phyloP scores from a whole-genome alignment of 2,113 vertebrate species.

The Callorhinus ursinus region DNA sequence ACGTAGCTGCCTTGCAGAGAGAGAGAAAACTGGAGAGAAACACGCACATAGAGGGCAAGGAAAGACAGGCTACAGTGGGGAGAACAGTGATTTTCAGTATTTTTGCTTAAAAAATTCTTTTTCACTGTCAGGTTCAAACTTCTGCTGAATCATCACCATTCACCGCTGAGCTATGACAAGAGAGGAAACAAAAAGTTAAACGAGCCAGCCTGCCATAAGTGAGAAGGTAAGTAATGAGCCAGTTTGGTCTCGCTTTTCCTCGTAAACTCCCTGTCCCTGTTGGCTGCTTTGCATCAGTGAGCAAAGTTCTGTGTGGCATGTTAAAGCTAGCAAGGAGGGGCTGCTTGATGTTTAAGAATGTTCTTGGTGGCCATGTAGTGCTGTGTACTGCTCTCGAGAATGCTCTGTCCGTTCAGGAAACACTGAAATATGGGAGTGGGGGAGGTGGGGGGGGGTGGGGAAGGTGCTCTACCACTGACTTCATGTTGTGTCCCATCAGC shows the following conservation, averaged over 20 bases:
- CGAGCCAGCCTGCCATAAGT: slow-evolving; percentile 28
- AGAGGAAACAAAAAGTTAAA: slow-evolving; percentile 77
- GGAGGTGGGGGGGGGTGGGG: background rate
- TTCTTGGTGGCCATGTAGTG: background rate
- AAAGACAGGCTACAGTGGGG: background rate
- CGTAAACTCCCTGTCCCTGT: background rate
- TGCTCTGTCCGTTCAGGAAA: background rate
- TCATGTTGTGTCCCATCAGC: background rate
- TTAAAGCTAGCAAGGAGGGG: background rate
- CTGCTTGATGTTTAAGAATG: background rate
- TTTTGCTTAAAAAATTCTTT: slow-evolving; percentile 63
- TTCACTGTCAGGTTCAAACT: slow-evolving; percentile 73
- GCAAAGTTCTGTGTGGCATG: accelerated
- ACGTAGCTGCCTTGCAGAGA: slow-evolving; percentile 72
- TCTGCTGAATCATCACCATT: slow-evolving; percentile 64
- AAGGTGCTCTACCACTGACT: background rate
- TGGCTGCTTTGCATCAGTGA: background rate
- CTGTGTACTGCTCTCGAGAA: background rate
- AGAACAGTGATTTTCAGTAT: slow-evolving; percentile 62
- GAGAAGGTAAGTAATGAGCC: slow-evolving; percentile 79
- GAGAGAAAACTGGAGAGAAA: background rate
- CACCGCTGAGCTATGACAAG: slow-evolving; percentile 64
- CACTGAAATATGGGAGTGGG: accelerated
- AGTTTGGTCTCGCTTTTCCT: slow-evolving; percentile 23
- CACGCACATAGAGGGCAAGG: slow-evolving; percentile 47